These are phyloP conservation scores for Schizopygopsis malacanthus DNA, from an alignment of 2,797 vertebrate genomes.

Conservation along the genomic window DNA sequence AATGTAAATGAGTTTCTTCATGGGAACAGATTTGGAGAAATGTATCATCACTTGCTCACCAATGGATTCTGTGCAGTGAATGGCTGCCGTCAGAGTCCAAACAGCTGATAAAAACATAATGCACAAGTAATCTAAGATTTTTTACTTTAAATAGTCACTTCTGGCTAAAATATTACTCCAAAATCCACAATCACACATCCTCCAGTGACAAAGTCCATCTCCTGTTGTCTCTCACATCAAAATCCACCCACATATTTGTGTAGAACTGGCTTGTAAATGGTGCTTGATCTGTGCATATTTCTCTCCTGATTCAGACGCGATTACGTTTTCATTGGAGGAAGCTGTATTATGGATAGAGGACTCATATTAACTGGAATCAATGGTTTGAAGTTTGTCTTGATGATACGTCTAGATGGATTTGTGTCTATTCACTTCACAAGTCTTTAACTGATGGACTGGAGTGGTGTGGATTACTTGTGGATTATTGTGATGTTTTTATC, in stretches of 20 bases:
- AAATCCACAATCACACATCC: not conserved
- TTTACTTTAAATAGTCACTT: not conserved
- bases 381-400: not conserved
- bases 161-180: not conserved
- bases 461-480: not conserved
- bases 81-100: not conserved
- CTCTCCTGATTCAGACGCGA: no score
- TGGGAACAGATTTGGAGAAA: not conserved
- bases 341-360: no score
- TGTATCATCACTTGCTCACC: not conserved
- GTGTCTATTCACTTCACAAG: no score
- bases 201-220: not conserved
- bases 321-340: not conserved
- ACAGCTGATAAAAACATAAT: not conserved
- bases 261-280: no score
- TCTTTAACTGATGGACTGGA: no score
- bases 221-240: no score
- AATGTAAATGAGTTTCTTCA: not conserved
- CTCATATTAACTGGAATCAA: not conserved
- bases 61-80: not conserved
- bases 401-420: no score
- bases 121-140: not conserved
- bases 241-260: not conserved
- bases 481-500: not conserved
- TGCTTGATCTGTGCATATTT: not conserved